phyloP scores from a whole-genome alignment of 1,140 invertebrate genomes.

The Druon quercuslanigerum region DNA sequence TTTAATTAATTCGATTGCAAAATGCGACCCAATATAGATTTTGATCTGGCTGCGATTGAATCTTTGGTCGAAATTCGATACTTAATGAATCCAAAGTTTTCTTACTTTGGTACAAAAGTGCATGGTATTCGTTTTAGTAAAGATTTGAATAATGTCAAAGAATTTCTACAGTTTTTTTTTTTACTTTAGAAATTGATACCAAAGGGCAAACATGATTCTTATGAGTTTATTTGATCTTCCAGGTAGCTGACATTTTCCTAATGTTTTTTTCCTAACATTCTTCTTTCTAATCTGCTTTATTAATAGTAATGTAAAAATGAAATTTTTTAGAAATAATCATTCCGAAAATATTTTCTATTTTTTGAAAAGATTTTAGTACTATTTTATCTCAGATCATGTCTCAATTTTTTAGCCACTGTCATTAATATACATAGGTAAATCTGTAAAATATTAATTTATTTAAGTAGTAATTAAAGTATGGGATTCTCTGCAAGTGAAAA shows the following conservation, averaged over 20 bases:
- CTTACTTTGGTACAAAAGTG: not conserved
- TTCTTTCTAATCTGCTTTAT: not conserved
- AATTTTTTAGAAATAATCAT: too few species aligned
- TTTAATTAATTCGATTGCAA: not conserved
- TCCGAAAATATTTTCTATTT: too few species aligned
- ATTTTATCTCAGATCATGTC: not conserved
- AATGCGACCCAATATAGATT: not conserved
- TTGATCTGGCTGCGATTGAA: not conserved
- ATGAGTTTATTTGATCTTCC: conserved; percentile 1
- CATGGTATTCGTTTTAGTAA: not conserved
- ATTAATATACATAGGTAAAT: not conserved
- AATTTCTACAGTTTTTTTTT: conserved; percentile 8
- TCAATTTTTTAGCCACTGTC: conserved; percentile 16
- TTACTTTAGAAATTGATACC: not conserved
- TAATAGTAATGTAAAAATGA: not conserved
- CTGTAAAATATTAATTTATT: conserved; percentile 28
- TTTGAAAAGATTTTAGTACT: too few species aligned
- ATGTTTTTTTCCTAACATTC: too few species aligned
- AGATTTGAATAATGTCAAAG: conserved; percentile 2
- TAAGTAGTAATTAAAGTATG: conserved; percentile 1
- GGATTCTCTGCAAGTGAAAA: not conserved
- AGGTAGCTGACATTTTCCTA: not conserved
- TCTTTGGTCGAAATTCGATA: not conserved
- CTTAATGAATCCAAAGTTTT: conserved; percentile 22
- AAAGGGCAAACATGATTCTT: not conserved